A percentile compares a stretch with the other conserved stretches of the same genome.
Conservation (phyloP, 2,888 invertebrate species). For the Arge pagana region DNA sequence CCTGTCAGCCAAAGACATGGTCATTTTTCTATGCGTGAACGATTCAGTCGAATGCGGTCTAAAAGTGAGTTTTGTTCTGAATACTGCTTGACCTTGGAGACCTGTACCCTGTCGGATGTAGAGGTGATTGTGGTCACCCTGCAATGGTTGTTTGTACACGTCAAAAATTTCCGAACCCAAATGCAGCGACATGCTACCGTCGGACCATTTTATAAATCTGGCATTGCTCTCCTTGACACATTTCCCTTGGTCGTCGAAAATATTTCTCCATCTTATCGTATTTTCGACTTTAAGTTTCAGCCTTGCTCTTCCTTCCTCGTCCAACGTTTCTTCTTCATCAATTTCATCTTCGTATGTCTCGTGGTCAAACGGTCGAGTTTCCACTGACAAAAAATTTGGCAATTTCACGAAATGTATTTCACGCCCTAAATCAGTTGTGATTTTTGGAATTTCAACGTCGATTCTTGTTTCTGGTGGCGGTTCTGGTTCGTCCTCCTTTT, state of each 20-base stretch:
- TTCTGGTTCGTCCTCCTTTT: constrained; percentile 76
- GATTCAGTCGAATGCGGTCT: constrained; percentile 98
- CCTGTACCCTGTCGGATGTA: constrained; percentile 98
- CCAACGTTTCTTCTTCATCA: constrained; percentile 96
- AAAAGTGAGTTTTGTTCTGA: constrained; percentile 95
- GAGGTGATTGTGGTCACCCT: constrained; percentile 96
- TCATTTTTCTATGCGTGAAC: constrained; percentile 99
- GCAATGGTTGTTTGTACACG: constrained; percentile 90
- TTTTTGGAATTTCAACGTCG: constrained; percentile 96
- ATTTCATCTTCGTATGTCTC: constrained; percentile 97
- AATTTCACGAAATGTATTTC: constrained; percentile 95
- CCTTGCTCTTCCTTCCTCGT: constrained; percentile 96
- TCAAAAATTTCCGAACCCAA: constrained; percentile 98
- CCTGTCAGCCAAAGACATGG: constrained; percentile 93
- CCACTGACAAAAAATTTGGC: constrained; percentile 97
- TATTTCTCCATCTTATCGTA: constrained; percentile 93
- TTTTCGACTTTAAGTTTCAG: constrained; percentile 95
- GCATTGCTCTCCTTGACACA: constrained; percentile 91
- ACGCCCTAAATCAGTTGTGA: constrained; percentile 87
- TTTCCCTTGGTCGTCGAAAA: constrained; percentile 80
- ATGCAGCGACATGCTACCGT: constrained; percentile 96
- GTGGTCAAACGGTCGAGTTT: constrained; percentile 94
- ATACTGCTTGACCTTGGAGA: constrained; percentile 96
- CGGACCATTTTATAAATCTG: constrained; percentile 95
- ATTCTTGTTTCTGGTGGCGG: constrained; percentile 91